Percentiles rank a stretch among this genome's conserved stretches.
Conservation (phyloP, 2,888 invertebrate species). For the Xanthorhoe designata region DNA sequence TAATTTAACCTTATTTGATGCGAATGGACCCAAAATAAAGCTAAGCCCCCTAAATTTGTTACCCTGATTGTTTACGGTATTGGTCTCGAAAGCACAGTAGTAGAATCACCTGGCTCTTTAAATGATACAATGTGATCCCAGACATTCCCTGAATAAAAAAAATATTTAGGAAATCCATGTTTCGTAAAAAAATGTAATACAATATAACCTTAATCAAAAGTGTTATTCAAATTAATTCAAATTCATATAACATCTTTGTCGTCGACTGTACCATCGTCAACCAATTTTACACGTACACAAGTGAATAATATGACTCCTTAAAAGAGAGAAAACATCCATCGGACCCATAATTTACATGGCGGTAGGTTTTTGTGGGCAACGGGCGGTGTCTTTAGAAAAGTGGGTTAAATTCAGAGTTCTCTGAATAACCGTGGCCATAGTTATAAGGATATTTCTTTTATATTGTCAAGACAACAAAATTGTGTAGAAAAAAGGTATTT, state of each 20-base stretch:
- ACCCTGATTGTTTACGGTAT: too few species aligned
- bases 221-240: neutral
- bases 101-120: too few species aligned
- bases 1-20: too few species aligned
- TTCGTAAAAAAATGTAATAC: too few species aligned
- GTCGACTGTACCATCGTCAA: constrained; percentile 40
- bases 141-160: too few species aligned
- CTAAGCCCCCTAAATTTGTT: too few species aligned
- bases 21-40: too few species aligned
- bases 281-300: constrained; percentile 50
- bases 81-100: too few species aligned
- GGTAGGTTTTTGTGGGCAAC: constrained; percentile 35
- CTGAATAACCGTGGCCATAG: neutral
- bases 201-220: too few species aligned
- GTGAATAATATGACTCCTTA: constrained; percentile 61
- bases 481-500: too few species aligned
- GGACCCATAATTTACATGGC: constrained; percentile 40
- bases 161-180: too few species aligned
- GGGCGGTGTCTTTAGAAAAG: constrained; percentile 37
- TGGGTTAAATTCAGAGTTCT: constrained; percentile 42
- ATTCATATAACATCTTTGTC: neutral
- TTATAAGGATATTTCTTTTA: neutral
- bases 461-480: neutral
- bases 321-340: constrained; percentile 42
- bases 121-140: too few species aligned